A percentile compares a stretch with the other conserved stretches of the same genome.
Conservation (phyloP, 2,888 invertebrate genomes). For the Monochamus alternatus region DNA sequence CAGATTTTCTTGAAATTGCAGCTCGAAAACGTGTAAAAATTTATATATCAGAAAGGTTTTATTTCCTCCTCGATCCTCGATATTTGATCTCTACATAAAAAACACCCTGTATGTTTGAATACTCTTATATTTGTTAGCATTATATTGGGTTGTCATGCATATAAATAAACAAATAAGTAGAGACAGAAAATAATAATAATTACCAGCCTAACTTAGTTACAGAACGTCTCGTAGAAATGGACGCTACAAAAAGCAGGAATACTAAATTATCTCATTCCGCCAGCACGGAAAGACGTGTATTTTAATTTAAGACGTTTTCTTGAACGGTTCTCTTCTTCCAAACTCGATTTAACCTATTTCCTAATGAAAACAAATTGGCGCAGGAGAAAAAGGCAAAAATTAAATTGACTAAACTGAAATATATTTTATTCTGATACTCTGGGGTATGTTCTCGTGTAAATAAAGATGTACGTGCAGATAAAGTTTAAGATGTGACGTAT, state of each 20-base stretch:
- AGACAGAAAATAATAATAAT: too few species aligned
- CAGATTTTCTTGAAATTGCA: too few species aligned
- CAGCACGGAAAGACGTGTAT: background rate
- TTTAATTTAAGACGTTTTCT: constrained; percentile 5
- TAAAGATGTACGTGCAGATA: constrained; percentile 63
- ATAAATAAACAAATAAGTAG: too few species aligned
- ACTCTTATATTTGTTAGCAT: too few species aligned
- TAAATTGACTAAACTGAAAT: constrained; percentile 58
- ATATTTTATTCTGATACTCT: constrained; percentile 57
- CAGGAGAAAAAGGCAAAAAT: constrained; percentile 56
- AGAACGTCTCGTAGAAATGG: too few species aligned
- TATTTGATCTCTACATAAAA: too few species aligned
- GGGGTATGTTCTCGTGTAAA: constrained; percentile 61
- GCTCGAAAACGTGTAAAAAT: too few species aligned
- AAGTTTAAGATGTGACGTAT: constrained; percentile 33
- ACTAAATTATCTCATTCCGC: constrained; percentile 9
- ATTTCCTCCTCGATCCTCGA: too few species aligned
- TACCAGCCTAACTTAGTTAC: too few species aligned
- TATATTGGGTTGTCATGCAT: too few species aligned
- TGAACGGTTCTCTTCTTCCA: constrained; percentile 27
- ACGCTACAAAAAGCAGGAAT: background rate
- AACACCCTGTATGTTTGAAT: too few species aligned
- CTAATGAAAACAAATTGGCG: constrained; percentile 54
- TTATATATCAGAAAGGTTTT: too few species aligned
- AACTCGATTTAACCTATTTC: constrained; percentile 52